Evolutionary conservation across 2,888 invertebrate genomes (phyloP).

Genomic region (Cerceris ruficornis): DNA sequence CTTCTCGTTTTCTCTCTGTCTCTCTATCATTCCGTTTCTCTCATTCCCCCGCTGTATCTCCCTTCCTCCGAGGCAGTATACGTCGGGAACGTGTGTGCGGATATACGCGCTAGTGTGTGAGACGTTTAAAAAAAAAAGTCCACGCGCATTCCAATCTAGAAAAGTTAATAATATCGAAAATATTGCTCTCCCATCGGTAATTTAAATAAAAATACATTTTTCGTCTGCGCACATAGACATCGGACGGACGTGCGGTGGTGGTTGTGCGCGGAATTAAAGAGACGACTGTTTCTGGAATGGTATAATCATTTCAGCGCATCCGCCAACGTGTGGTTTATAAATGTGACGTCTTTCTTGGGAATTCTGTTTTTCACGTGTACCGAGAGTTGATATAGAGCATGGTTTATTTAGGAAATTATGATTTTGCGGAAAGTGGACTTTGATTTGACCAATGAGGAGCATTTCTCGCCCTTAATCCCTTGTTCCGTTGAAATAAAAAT

Average conservation of each 20-base stretch:
- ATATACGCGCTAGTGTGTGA: neutral
- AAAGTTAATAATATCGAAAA: conserved; percentile 57
- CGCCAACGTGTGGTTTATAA: conserved; percentile 25
- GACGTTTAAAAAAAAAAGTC: conserved; percentile 21
- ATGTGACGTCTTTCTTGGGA: neutral
- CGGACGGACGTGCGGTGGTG: conserved; percentile 2
- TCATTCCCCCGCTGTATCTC: neutral
- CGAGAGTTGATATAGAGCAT: no score
- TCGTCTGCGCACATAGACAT: conserved; percentile 4
- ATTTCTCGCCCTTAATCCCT: no score
- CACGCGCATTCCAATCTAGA: conserved; percentile 42
- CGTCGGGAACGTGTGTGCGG: neutral
- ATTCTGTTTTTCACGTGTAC: no score
- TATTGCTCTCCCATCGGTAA: conserved; percentile 53
- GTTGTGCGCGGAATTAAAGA: conserved; percentile 20
- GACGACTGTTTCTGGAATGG: conserved; percentile 41
- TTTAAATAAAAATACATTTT: conserved; percentile 51
- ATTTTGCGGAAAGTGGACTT: neutral
- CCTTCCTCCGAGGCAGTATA: conserved; percentile 12
- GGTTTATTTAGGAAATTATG: neutral
- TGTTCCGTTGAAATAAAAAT: no score
- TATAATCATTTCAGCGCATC: conserved; percentile 47
- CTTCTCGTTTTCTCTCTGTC: conserved; percentile 3
- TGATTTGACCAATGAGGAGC: no score
- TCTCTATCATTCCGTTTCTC: neutral